Percentiles rank a stretch among this genome's conserved stretches.
phyloP scores from a whole-genome alignment of 1,140 invertebrate genomes.

The Polypedilum vanderplanki region DNA sequence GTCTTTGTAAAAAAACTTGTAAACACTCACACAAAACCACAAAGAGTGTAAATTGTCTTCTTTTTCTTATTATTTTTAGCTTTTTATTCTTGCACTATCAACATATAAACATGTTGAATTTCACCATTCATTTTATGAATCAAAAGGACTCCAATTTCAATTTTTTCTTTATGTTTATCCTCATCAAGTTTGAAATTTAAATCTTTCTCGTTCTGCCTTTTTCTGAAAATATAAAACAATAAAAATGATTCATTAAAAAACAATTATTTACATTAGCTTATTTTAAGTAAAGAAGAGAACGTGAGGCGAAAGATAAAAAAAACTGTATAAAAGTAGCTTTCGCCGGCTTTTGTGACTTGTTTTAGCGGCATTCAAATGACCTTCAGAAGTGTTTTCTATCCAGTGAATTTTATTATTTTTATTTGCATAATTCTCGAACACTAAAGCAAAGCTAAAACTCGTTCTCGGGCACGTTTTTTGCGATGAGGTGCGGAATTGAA shows the following conservation, averaged over 20 bases:
- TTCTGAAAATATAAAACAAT: too few species aligned
- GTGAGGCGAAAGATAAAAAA: too few species aligned
- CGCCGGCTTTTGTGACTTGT: neutral
- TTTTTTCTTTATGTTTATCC: too few species aligned
- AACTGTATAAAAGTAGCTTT: neutral
- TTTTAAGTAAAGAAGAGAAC: too few species aligned
- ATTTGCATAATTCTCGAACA: neutral
- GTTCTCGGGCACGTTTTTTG: conserved; percentile 16
- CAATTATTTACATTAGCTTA: too few species aligned
- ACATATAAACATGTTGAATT: conserved; percentile 19
- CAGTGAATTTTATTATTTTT: neutral
- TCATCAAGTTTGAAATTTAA: too few species aligned
- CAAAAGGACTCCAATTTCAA: too few species aligned
- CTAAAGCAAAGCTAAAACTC: neutral
- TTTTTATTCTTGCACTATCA: neutral
- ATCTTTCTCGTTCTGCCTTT: too few species aligned
- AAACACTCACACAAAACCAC: neutral
- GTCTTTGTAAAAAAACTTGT: neutral
- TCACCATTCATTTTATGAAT: neutral
- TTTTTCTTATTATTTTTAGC: neutral
- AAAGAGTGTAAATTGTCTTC: neutral
- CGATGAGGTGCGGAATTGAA: neutral
- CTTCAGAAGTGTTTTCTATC: neutral
- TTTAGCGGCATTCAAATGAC: neutral
- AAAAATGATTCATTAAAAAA: too few species aligned